Evolutionary conservation across 2,888 invertebrate genomes (phyloP).

Genomic region (Metacarcinus magister): DNA sequence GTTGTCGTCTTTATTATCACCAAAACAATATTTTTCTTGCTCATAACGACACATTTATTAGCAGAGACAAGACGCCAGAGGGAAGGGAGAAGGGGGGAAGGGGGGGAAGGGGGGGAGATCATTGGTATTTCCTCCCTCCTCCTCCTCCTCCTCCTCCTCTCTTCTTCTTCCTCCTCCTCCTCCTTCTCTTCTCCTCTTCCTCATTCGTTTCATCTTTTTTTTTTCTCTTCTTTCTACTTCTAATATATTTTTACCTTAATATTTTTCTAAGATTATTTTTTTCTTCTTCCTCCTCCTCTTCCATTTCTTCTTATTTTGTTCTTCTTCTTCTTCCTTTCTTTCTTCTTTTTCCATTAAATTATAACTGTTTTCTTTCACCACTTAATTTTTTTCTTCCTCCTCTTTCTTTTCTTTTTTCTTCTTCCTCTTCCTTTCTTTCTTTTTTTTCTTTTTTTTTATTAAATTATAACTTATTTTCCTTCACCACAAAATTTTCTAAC

Average conservation of each 20-base stretch:
- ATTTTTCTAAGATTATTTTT: neutral
- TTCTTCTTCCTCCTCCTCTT: neutral
- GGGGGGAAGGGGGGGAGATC: neutral
- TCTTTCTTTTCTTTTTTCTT: neutral
- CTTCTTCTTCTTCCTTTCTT: neutral
- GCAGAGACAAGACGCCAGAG: neutral
- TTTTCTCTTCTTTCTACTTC: neutral
- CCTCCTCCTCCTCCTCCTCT: neutral
- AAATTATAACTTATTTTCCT: too few relatives aligned
- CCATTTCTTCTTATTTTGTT: neutral
- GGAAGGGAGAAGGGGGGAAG: neutral
- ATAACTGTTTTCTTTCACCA: neutral
- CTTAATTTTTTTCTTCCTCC: neutral
- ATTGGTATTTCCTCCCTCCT: neutral
- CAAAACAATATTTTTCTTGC: conserved; percentile 41
- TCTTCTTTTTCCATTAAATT: neutral
- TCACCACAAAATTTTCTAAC: neutral
- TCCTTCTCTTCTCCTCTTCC: neutral
- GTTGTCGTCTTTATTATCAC: neutral
- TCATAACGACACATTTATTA: conserved; percentile 44
- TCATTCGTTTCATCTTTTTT: neutral
- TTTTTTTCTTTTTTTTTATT: neutral
- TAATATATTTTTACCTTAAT: neutral
- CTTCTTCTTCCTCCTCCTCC: neutral
- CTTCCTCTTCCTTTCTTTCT: neutral